A percentile compares a stretch with the other conserved stretches of the same genome.
Conservation (phyloP, 2,113 vertebrate genomes). For the Rhinolophus sinicus region DNA sequence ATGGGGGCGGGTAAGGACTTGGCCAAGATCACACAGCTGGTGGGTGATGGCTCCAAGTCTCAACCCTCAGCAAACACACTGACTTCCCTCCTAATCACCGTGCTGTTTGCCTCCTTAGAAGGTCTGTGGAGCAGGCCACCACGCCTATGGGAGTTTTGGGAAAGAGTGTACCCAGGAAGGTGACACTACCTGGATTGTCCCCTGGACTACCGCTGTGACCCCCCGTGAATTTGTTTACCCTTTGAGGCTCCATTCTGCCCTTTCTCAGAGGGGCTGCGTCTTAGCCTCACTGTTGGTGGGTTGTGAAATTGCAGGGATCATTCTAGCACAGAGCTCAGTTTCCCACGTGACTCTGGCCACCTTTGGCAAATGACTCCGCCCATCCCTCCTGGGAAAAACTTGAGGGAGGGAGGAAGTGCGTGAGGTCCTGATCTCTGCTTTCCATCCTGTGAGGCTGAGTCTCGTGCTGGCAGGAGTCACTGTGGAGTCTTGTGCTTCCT, state of each 20-base stretch:
- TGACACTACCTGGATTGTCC: not conserved
- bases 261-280: not conserved
- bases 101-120: not conserved
- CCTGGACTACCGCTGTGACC: not conserved
- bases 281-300: not conserved
- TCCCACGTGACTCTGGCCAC: not conserved
- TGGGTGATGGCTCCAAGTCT: not conserved
- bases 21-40: not conserved
- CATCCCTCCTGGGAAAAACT: not conserved
- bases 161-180: not conserved
- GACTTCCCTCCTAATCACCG: not conserved
- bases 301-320: not conserved
- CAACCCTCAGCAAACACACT: not conserved
- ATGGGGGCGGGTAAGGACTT: not conserved
- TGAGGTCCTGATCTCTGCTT: not conserved
- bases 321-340: not conserved
- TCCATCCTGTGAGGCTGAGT: not conserved
- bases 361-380: not conserved
- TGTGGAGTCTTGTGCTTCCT: not conserved
- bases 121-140: not conserved
- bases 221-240: not conserved
- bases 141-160: not conserved
- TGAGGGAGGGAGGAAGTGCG: no score
- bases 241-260: not conserved
- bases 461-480: not conserved